phyloP scores from a whole-genome alignment of 1,140 invertebrate species.

The Euglossa dilemma region DNA sequence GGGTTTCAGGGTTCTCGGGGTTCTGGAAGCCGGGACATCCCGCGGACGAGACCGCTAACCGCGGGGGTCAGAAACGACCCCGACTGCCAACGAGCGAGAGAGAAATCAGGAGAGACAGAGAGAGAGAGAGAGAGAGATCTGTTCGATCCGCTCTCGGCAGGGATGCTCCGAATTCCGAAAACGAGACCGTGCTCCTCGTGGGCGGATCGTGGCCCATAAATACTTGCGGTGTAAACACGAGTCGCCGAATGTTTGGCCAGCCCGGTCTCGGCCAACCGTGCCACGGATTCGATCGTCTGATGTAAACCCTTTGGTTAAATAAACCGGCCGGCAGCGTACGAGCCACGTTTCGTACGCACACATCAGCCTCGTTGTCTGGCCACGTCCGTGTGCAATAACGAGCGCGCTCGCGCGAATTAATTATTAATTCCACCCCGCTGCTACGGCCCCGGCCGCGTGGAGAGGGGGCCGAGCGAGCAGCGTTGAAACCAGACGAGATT shows the following conservation, averaged over 20 bases:
- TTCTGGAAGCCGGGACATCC: conserved; percentile 24
- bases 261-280: conserved; percentile 61
- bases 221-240: conserved; percentile 78
- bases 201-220: conserved; percentile 78
- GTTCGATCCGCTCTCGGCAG: conserved; percentile 57
- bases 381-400: neutral
- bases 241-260: conserved; percentile 74
- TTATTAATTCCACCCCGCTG: conserved; percentile 24
- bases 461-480: neutral
- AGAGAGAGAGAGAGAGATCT: conserved; percentile 27
- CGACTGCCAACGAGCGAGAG: conserved; percentile 37
- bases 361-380: neutral
- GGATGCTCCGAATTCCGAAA: conserved; percentile 68
- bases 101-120: neutral
- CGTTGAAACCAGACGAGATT: conserved; percentile 11
- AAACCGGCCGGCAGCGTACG: conserved; percentile 57
- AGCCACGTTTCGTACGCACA: neutral
- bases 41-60: conserved; percentile 13
- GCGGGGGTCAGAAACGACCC: conserved; percentile 46
- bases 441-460: too few species aligned
- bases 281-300: conserved; percentile 70
- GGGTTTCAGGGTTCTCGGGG: conserved; percentile 12
- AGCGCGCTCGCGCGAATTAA: conserved; percentile 27
- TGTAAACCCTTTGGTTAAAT: conserved; percentile 75
- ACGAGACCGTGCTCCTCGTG: conserved; percentile 69